Evolutionary conservation across 2,113 vertebrate genomes (phyloP).

Genomic region (Mormyrus lacerda): DNA sequence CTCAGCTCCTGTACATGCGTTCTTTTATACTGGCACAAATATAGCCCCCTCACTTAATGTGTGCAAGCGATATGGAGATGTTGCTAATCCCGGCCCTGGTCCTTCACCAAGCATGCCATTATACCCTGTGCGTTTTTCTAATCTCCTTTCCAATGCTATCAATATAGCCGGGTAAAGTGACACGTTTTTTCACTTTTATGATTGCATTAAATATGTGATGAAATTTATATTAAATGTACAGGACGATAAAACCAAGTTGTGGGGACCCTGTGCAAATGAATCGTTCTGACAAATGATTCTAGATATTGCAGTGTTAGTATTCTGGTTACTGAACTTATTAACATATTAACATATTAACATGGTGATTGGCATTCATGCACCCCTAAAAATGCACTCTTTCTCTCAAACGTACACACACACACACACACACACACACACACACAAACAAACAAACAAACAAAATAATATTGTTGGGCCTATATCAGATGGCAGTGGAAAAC

Average conservation of each 20-base stretch:
- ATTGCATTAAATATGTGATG: neutral
- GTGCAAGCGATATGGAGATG: neutral
- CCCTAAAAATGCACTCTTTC: neutral
- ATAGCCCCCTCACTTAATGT: neutral
- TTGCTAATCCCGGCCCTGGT: neutral
- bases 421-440: neutral
- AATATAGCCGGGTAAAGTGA: neutral
- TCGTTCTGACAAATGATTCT: neutral
- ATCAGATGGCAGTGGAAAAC: neutral
- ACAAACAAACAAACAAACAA: neutral
- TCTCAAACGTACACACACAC: neutral
- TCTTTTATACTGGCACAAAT: neutral
- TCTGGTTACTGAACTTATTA: neutral
- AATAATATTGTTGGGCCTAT: neutral
- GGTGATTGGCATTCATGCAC: neutral
- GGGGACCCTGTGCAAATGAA: neutral
- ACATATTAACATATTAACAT: neutral
- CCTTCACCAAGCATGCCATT: neutral
- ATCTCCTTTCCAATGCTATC: neutral
- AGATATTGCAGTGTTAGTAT: neutral
- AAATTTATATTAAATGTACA: neutral
- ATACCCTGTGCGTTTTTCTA: neutral
- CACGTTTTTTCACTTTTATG: neutral
- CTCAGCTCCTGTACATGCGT: neutral
- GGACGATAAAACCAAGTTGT: neutral